Evolutionary conservation across 2,888 invertebrate genomes (phyloP), one percentile per base, ranked within the genome.

Genomic region (Microctonus brassicae): DNA sequence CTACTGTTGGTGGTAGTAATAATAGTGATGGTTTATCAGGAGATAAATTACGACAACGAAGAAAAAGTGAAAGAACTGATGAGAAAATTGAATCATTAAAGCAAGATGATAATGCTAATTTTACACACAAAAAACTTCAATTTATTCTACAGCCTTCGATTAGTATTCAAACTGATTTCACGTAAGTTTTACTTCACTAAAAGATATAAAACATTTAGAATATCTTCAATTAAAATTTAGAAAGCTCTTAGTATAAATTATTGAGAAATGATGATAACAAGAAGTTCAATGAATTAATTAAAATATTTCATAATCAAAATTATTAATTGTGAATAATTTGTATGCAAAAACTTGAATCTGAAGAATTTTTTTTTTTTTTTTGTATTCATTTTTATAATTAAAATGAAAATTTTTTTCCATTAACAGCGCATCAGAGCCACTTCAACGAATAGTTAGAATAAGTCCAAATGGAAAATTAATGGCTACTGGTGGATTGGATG

Each of bases 401-500:
- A 22, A 29, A 7, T 17, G 10, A 13, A 60, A 4, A 29, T 29
- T 55, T 24, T 10, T 58, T 33, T 47, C 84, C 77, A 84, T 85
- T 82, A 82, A 1, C 84, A 90, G 78, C 82, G 89, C 90, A 39
- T 89, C 91, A 11, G 97, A 97, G 80, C 94, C 97, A 2, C 89
- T 97, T 75, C 97, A 97, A 86, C 92, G 97, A 85, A 94, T 96
- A 70, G 96, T 97, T 13, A 90, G 93, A 66, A 92, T 96, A 78
- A 94, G 94, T 81, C 91, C 91, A 53, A 92, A 92, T 84, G 93
- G 94, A 9, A 93, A 92, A 81, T 84, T 95, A 29, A 93, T 98
- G 92, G 95, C 94, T 0, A 97, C 97, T 0, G 98, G 97, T 57
- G 97, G 98, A 33, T 93, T 94, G 0, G 98, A 98, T 88, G 95